Conservation (phyloP, 2,113 vertebrate genomes). For the Hydrolagus affinis region DNA sequence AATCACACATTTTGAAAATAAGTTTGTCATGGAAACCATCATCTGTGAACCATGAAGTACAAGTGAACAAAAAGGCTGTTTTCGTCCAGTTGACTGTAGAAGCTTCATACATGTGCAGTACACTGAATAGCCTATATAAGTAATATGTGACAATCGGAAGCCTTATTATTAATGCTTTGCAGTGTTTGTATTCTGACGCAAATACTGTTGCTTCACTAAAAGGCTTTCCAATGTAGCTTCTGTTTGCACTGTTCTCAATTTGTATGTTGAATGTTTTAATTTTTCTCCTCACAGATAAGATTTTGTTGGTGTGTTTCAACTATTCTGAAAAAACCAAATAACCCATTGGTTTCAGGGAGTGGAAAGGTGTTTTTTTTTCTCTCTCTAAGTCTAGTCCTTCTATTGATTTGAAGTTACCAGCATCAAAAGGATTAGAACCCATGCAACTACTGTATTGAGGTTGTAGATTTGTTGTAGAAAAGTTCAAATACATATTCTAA, state of each 20-base stretch:
- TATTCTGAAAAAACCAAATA: not conserved
- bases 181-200: constrained; percentile 42
- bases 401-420: not conserved
- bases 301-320: not conserved
- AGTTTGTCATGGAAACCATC: constrained; percentile 77
- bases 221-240: constrained; percentile 20
- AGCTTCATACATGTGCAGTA: constrained; percentile 37
- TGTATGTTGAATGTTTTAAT: not conserved
- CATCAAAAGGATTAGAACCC: not conserved
- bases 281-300: constrained; percentile 7
- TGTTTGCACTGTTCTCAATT: constrained; percentile 28
- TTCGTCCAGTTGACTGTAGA: constrained; percentile 28
- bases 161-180: constrained; percentile 54
- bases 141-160: constrained; percentile 59
- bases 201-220: constrained; percentile 28
- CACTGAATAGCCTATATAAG: constrained; percentile 43
- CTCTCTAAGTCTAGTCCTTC: not conserved
- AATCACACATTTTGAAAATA: constrained; percentile 85
- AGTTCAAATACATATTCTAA: not conserved
- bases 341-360: not conserved
- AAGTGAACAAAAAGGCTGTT: constrained; percentile 38
- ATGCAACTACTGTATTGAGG: constrained; percentile 25
- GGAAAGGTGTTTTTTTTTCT: not conserved
- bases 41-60: constrained; percentile 72
- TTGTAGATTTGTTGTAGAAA: constrained; percentile 18